Evolutionary conservation across 2,113 vertebrate genomes (phyloP).

Genomic region (Marmota monax): DNA sequence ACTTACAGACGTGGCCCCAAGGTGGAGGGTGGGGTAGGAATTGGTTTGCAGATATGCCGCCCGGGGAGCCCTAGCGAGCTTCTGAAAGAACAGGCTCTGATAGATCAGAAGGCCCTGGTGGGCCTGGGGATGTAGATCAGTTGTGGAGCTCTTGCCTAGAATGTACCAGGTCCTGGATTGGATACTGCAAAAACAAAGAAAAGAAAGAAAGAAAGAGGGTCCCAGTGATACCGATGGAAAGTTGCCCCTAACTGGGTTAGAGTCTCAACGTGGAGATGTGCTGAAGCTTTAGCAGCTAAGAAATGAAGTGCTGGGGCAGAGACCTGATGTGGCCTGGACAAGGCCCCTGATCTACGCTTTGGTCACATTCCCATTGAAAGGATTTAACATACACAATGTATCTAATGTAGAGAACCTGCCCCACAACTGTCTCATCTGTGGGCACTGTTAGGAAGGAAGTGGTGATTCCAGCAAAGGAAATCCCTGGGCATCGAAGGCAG

Average conservation of each 20-base stretch:
- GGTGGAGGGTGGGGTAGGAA: background rate
- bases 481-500: background rate
- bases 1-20: background rate
- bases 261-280: fast-evolving
- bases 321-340: background rate
- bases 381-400: fast-evolving
- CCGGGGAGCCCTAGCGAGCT: background rate
- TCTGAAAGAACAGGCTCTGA: background rate
- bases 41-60: background rate
- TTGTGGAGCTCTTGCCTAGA: background rate
- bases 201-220: too few species aligned
- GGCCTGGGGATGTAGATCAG: background rate
- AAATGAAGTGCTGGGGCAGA: fast-evolving
- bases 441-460: background rate
- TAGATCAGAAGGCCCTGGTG: background rate
- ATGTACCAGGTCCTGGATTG: background rate
- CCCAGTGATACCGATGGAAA: background rate
- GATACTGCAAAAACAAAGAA: background rate
- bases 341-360: background rate
- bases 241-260: background rate
- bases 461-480: background rate
- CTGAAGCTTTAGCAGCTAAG: background rate
- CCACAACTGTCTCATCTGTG: background rate
- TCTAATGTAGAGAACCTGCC: background rate
- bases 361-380: background rate